Conservation (phyloP, 2,113 vertebrate species). For the Epinephelus lanceolatus region DNA sequence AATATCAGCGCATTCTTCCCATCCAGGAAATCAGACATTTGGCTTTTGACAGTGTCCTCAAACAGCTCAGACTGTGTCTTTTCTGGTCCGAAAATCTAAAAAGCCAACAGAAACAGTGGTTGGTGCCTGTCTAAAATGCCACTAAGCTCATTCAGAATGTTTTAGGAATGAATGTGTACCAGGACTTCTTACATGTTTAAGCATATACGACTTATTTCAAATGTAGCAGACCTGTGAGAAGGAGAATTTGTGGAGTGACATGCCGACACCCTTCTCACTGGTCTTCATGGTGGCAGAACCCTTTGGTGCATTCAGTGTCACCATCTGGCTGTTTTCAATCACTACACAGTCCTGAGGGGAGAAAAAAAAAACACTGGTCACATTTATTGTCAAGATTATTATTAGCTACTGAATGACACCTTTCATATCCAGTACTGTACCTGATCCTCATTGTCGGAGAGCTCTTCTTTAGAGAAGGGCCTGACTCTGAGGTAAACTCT, state of each 20-base stretch:
- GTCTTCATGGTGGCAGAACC: conserved; percentile 89
- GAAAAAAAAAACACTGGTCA: background rate
- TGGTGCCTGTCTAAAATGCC: background rate
- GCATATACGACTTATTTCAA: background rate
- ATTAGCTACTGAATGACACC: background rate
- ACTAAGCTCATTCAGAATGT: background rate
- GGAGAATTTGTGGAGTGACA: conserved; percentile 87
- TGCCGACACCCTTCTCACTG: conserved; percentile 89
- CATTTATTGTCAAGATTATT: background rate
- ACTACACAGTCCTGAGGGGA: conserved; percentile 85
- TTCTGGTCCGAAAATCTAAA: conserved; percentile 90
- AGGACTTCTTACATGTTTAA: background rate
- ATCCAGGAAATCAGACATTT: conserved; percentile 83
- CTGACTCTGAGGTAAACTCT: conserved; percentile 89
- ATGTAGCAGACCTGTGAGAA: conserved; percentile 86
- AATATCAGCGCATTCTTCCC: conserved; percentile 90
- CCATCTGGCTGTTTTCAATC: conserved; percentile 85
- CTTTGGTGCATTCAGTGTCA: conserved; percentile 87
- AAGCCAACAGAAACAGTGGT: background rate
- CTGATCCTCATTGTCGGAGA: conserved; percentile 86
- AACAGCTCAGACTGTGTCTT: conserved; percentile 88
- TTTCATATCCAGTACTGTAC: conserved; percentile 63
- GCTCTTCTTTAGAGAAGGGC: conserved; percentile 88
- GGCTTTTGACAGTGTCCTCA: conserved; percentile 85
- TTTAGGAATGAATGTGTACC: background rate